phyloP scores from a whole-genome alignment of 2,113 vertebrate species.

The Tachysurus fulvidraco region DNA sequence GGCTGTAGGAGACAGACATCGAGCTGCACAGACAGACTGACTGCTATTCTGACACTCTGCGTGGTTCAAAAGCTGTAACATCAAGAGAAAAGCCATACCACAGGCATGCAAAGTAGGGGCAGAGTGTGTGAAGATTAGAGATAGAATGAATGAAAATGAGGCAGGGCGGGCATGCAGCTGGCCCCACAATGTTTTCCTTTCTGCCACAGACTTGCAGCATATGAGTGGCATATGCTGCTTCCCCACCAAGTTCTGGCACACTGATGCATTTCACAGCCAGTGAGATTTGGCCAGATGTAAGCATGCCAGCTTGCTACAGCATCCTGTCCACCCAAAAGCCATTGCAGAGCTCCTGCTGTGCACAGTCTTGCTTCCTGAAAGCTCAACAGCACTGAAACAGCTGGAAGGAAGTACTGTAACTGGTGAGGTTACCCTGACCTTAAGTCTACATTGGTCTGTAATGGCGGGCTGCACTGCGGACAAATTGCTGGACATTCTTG shows the following conservation, averaged over 20 bases:
- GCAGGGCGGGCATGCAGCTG: slow-evolving; percentile 29
- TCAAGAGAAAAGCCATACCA: neutral
- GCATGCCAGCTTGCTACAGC: slow-evolving; percentile 32
- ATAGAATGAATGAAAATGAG: slow-evolving; percentile 14
- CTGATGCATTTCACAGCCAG: slow-evolving; percentile 28
- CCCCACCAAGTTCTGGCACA: slow-evolving; percentile 27
- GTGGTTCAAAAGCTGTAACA: neutral
- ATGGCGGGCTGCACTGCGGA: neutral
- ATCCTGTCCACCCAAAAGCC: slow-evolving; percentile 13
- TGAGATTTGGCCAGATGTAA: slow-evolving; percentile 43
- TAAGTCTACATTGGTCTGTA: neutral
- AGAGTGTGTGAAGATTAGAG: neutral
- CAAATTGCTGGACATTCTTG: neutral
- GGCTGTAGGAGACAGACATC: too few relatives aligned
- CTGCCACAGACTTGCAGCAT: neutral
- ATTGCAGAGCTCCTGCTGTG: neutral
- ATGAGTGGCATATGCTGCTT: slow-evolving; percentile 40
- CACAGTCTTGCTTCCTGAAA: neutral
- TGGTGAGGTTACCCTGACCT: neutral
- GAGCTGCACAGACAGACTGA: neutral
- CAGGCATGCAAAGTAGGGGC: neutral
- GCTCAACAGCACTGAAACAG: neutral
- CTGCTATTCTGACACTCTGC: neutral
- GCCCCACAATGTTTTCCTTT: slow-evolving; percentile 17
- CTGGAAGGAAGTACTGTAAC: neutral